phyloP scores from a whole-genome alignment of 1,140 invertebrate genomes.

The Pseudomyrmex dendroicus region DNA sequence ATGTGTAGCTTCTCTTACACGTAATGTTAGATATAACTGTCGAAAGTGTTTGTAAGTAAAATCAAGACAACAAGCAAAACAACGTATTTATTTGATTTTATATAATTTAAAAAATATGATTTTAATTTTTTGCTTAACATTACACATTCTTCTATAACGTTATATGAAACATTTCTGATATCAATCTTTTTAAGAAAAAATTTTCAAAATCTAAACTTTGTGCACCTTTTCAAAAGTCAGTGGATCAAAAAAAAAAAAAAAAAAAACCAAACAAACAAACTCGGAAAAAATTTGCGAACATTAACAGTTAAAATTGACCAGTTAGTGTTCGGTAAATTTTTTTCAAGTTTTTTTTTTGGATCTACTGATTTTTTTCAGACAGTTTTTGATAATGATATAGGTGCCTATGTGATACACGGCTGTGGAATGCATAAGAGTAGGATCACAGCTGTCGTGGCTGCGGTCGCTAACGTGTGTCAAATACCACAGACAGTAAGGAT shows the following conservation, averaged over 20 bases:
- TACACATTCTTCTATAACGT: no score
- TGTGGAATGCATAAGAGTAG: constrained; percentile 53
- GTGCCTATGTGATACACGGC: constrained; percentile 21
- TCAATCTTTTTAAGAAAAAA: neutral
- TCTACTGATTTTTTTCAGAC: constrained; percentile 30
- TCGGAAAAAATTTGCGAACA: neutral
- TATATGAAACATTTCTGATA: no score
- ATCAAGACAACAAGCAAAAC: no score
- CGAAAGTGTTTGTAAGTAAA: no score
- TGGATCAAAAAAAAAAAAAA: constrained; percentile 4
- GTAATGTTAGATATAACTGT: no score
- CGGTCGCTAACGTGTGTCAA: constrained; percentile 41
- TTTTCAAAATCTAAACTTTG: no score
- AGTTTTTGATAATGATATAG: constrained; percentile 27
- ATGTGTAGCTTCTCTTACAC: no score
- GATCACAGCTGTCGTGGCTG: constrained; percentile 48
- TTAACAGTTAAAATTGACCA: no score
- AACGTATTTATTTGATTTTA: no score
- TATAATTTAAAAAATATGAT: no score
- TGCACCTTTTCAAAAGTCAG: constrained; percentile 1
- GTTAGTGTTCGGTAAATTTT: neutral
- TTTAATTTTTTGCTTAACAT: no score
- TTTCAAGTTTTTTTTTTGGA: constrained; percentile 19
- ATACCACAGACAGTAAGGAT: constrained; percentile 29
- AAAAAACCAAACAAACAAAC: no score